Percentiles rank a stretch among this genome's conserved stretches.
These are phyloP conservation scores for Cyrtonyx montezumae DNA, from an alignment of 2,113 vertebrate species.

Conservation along the genomic window DNA sequence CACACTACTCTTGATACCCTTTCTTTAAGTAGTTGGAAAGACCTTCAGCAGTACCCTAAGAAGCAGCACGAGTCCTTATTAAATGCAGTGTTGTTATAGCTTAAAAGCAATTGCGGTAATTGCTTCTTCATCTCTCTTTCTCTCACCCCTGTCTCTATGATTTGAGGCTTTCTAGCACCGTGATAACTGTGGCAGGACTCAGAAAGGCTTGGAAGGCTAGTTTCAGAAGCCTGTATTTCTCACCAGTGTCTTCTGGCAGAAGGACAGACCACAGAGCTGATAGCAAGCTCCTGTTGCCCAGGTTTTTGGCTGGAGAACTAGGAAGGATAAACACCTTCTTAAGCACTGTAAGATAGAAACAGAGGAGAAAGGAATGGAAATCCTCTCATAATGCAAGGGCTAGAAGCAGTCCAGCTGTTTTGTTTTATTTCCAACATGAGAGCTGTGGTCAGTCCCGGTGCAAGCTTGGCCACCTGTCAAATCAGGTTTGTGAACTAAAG, in stretches of 20 bases:
- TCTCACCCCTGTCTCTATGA: background rate
- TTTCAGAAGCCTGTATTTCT: constrained; percentile 8
- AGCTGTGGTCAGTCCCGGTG: constrained; percentile 1
- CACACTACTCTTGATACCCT: background rate
- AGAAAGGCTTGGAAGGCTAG: background rate
- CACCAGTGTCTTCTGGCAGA: constrained; percentile 29
- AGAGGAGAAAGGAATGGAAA: constrained; percentile 56
- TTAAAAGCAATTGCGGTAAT: background rate
- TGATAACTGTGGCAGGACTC: background rate
- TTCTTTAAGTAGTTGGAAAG: background rate
- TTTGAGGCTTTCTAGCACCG: background rate
- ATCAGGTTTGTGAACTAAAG: constrained; percentile 47
- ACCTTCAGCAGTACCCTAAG: background rate
- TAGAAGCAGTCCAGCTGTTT: constrained; percentile 59
- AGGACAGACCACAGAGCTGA: background rate
- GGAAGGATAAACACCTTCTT: constrained; percentile 55
- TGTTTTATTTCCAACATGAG: constrained; percentile 47
- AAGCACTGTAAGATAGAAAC: constrained; percentile 14
- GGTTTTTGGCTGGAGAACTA: constrained; percentile 27
- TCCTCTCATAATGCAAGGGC: constrained; percentile 20
- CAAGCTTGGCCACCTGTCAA: constrained; percentile 64
- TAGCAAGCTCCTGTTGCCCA: background rate
- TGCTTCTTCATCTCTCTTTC: background rate
- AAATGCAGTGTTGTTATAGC: background rate
- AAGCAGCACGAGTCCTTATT: background rate